These are phyloP conservation scores for Pyrrhosoma nymphula DNA, from an alignment of 2,888 invertebrate genomes.

Conservation along the genomic window DNA sequence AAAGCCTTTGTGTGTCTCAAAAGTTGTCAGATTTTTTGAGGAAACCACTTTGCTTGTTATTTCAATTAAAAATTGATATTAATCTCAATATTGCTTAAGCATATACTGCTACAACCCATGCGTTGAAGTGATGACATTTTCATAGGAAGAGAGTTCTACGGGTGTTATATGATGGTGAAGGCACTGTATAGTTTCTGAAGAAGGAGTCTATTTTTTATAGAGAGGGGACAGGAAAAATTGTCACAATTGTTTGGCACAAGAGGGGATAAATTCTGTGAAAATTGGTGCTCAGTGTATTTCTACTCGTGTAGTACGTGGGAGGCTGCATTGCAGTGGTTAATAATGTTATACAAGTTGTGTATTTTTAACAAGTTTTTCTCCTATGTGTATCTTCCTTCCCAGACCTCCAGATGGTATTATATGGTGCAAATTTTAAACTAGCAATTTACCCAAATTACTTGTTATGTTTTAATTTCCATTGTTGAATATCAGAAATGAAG, in stretches of 20 bases:
- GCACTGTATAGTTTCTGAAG: slow-evolving; percentile 42
- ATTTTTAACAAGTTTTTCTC: slow-evolving; percentile 38
- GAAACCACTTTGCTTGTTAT: not conserved
- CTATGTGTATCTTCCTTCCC: not conserved
- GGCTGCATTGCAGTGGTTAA: slow-evolving; percentile 46
- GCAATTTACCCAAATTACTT: slow-evolving; percentile 45
- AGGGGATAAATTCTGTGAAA: slow-evolving; percentile 30
- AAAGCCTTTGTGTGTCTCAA: slow-evolving; percentile 1
- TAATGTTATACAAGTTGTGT: slow-evolving; percentile 19
- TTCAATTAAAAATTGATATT: slow-evolving; percentile 32
- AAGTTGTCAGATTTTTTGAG: slow-evolving; percentile 9
- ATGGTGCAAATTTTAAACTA: slow-evolving; percentile 23
- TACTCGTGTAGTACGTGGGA: slow-evolving; percentile 11
- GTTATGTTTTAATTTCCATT: slow-evolving; percentile 20
- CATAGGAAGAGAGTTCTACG: slow-evolving; percentile 53
- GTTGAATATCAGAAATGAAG: slow-evolving; percentile 23
- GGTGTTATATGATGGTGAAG: slow-evolving; percentile 58
- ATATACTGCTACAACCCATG: slow-evolving; percentile 24
- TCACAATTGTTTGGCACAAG: slow-evolving; percentile 64
- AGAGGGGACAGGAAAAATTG: slow-evolving; percentile 41
- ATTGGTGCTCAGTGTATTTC: slow-evolving; percentile 65
- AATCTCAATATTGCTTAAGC: slow-evolving; percentile 33
- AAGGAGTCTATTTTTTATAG: slow-evolving; percentile 62
- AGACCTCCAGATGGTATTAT: not conserved
- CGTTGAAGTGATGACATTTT: slow-evolving; percentile 19